phyloP scores from a whole-genome alignment of 2,888 invertebrate species.

The Orthonychiurus folsomi region DNA sequence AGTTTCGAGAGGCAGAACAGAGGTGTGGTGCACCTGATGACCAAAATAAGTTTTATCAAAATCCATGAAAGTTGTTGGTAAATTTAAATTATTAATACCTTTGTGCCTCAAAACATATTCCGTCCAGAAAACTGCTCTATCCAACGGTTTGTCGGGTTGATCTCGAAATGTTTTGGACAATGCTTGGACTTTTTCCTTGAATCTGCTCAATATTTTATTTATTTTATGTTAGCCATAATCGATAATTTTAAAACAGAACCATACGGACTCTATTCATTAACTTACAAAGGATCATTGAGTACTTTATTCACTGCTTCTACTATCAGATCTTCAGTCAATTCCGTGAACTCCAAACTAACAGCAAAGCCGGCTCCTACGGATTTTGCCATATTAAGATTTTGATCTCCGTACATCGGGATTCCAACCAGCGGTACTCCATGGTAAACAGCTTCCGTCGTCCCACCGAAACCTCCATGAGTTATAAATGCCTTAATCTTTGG shows the following conservation, averaged over 20 bases:
- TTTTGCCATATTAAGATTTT: conserved; percentile 53
- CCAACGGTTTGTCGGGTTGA: conserved; percentile 3
- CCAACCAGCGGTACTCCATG: conserved; percentile 57
- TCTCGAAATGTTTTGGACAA: not conserved
- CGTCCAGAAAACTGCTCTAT: conserved; percentile 7
- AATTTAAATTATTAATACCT: not conserved
- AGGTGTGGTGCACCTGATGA: conserved; percentile 3
- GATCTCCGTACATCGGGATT: conserved; percentile 62
- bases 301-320: conserved; percentile 47
- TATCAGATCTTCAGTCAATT: conserved; percentile 47
- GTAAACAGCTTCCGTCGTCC: conserved; percentile 58
- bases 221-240: not conserved
- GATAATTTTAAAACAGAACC: too few species aligned
- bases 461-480: conserved; percentile 64
- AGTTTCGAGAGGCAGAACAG: not conserved
- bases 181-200: not conserved
- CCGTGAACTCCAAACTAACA: conserved; percentile 47
- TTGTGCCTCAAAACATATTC: conserved; percentile 8
- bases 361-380: conserved; percentile 52
- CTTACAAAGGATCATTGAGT: conserved; percentile 47
- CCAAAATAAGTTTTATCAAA: too few species aligned
- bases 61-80: not conserved
- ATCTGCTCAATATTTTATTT: not conserved
- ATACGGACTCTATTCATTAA: too few species aligned
- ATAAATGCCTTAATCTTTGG: conserved; percentile 60